Evolutionary conservation across 2,797 vertebrate genomes (phyloP).

Genomic region (Gastrophryne carolinensis): DNA sequence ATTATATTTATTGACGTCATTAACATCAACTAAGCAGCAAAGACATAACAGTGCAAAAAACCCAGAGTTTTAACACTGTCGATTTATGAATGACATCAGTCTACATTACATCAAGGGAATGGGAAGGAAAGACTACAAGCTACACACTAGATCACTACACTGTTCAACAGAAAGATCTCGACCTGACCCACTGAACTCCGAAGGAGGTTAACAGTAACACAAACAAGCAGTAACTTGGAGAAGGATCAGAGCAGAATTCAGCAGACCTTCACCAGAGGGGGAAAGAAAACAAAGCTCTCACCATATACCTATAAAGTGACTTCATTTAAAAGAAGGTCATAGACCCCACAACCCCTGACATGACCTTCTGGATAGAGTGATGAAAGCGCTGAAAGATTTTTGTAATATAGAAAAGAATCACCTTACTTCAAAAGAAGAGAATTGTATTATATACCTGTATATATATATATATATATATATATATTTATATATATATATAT

Average conservation of each 20-base stretch:
- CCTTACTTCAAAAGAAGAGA: too few species aligned
- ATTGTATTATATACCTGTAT: too few species aligned
- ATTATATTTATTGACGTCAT: too few species aligned
- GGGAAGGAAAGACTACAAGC: not conserved
- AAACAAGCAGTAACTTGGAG: conserved; percentile 6
- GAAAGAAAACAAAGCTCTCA: conserved; percentile 15
- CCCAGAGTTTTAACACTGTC: not conserved
- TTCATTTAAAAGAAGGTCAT: conserved; percentile 5
- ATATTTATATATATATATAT: too few species aligned
- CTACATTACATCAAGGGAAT: not conserved
- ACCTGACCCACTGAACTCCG: conserved; percentile 1
- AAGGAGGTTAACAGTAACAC: not conserved
- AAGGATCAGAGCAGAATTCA: conserved; percentile 3
- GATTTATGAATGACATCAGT: not conserved
- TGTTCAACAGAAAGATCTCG: not conserved
- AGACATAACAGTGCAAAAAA: not conserved
- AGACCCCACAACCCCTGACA: not conserved
- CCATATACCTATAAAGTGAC: not conserved
- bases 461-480: too few species aligned
- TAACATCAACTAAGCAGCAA: too few species aligned
- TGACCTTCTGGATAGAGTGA: conserved; percentile 7
- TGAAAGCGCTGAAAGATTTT: not conserved
- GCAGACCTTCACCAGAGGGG: not conserved
- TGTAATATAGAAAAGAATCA: too few species aligned
- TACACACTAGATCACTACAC: not conserved